These are phyloP conservation scores for Synanthedon andrenaeformis DNA, from an alignment of 2,888 invertebrate genomes.

Conservation along the genomic window DNA sequence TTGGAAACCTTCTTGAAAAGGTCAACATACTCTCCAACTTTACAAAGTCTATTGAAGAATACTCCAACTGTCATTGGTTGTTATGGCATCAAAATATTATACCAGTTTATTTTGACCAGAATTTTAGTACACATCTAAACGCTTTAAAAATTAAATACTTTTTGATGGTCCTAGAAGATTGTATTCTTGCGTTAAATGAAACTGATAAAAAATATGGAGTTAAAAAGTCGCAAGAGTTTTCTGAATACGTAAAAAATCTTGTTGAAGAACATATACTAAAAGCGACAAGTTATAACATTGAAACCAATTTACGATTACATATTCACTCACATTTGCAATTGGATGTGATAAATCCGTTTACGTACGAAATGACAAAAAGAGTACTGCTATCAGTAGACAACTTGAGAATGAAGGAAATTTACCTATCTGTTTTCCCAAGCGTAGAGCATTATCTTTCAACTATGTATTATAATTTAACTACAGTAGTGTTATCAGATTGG, in stretches of 20 bases:
- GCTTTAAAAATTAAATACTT: constrained; percentile 70
- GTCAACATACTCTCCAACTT: constrained; percentile 74
- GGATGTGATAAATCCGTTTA: constrained; percentile 79
- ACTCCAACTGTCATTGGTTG: constrained; percentile 82
- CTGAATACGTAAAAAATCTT: constrained; percentile 39
- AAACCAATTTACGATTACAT: constrained; percentile 91
- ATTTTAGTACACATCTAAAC: constrained; percentile 76
- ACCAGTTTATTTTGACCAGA: constrained; percentile 80
- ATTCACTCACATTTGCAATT: constrained; percentile 91
- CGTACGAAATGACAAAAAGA: constrained; percentile 74
- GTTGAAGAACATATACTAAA: constrained; percentile 72
- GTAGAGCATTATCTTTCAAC: constrained; percentile 93
- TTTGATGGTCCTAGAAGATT: constrained; percentile 57
- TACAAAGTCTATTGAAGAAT: constrained; percentile 64
- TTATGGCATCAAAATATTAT: constrained; percentile 85
- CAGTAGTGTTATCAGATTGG: constrained; percentile 97
- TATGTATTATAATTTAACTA: constrained; percentile 97
- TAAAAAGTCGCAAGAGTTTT: constrained; percentile 38
- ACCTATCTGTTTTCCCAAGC: constrained; percentile 74
- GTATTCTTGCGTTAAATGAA: constrained; percentile 38
- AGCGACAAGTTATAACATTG: constrained; percentile 87
- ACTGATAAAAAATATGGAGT: constrained; percentile 37
- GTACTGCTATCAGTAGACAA: constrained; percentile 71
- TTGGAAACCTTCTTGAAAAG: constrained; percentile 74
- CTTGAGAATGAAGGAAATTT: constrained; percentile 64